phyloP scores from a whole-genome alignment of 2,888 invertebrate species.

The Elmis aenea region DNA sequence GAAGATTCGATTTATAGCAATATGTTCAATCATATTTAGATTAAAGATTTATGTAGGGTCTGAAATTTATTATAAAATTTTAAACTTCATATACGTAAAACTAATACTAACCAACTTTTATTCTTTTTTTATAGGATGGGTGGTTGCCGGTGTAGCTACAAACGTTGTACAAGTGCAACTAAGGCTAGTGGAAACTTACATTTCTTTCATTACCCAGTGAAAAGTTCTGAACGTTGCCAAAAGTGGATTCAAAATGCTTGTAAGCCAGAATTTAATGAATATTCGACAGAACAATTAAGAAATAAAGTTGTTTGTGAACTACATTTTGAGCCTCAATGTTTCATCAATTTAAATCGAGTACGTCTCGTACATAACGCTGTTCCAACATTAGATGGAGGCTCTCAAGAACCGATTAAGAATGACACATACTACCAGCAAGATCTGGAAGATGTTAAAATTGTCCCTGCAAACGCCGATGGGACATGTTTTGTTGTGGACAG shows the following conservation, averaged over 20 bases:
- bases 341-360: conserved; percentile 51
- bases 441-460: conserved; percentile 20
- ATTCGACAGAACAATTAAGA: conserved; percentile 55
- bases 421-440: conserved; percentile 7
- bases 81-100: no score
- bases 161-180: conserved; percentile 51
- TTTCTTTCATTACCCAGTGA: conserved; percentile 60
- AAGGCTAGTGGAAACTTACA: conserved; percentile 47
- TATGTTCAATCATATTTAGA: no score
- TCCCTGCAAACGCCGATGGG: conserved; percentile 38
- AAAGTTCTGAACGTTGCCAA: conserved; percentile 54
- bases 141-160: conserved; percentile 56
- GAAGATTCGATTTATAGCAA: no score
- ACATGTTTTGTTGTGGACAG: conserved; percentile 41
- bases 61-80: no score
- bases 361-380: conserved; percentile 53
- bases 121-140: conserved; percentile 54
- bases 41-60: no score
- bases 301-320: conserved; percentile 58
- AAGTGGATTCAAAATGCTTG: conserved; percentile 56
- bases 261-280: conserved; percentile 50
- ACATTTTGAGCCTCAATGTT: conserved; percentile 56
- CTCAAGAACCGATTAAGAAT: conserved; percentile 14
- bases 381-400: conserved; percentile 48
- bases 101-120: no score